phyloP scores from a whole-genome alignment of 2,797 vertebrate species.

The Fundulus diaphanus region DNA sequence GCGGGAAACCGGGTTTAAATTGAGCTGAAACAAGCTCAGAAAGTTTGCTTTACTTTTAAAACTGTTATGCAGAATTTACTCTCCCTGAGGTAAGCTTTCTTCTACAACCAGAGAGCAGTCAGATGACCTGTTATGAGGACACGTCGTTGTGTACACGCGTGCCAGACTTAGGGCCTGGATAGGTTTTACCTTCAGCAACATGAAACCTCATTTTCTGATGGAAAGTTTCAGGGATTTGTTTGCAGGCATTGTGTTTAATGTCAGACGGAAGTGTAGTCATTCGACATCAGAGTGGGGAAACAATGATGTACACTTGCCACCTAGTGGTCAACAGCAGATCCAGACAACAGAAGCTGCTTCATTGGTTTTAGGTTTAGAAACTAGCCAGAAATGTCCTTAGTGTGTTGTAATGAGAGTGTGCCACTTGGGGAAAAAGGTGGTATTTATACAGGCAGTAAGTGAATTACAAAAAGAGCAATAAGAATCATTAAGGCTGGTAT shows the following conservation, averaged over 20 bases:
- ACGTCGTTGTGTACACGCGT: neutral
- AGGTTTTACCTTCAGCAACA: neutral
- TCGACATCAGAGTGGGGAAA: neutral
- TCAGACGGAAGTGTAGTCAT: too few relatives aligned
- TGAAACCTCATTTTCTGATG: neutral
- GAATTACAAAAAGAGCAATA: too few relatives aligned
- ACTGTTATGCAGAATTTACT: neutral
- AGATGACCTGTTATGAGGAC: neutral
- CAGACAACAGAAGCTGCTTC: neutral
- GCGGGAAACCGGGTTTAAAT: too few relatives aligned
- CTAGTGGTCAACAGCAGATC: constrained; percentile 38
- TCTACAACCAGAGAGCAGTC: neutral
- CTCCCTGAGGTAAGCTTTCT: too few relatives aligned
- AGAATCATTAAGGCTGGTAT: too few relatives aligned
- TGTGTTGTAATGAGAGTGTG: too few relatives aligned
- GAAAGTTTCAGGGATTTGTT: neutral
- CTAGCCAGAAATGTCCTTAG: too few relatives aligned
- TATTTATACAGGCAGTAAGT: too few relatives aligned
- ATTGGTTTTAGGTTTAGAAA: neutral
- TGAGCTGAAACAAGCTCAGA: neutral
- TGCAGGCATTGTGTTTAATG: neutral
- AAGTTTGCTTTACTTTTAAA: neutral
- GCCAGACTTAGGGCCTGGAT: neutral
- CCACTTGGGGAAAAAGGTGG: too few relatives aligned
- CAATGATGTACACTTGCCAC: constrained; percentile 47